Base-by-base conservation (phyloP, 2,888 invertebrate species). In the Platycnemis pennipes region DNA sequence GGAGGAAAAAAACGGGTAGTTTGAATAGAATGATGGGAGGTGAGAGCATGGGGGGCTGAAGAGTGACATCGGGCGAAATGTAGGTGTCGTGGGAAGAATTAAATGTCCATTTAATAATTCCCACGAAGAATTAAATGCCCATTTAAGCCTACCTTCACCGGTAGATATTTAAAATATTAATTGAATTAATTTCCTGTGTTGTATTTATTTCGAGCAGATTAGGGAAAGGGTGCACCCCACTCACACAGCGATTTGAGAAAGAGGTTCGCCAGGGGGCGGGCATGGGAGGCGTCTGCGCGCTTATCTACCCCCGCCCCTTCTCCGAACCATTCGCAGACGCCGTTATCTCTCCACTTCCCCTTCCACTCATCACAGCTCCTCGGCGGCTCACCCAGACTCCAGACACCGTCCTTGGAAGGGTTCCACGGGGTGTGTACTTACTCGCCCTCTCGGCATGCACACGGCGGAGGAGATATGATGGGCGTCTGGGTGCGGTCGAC, bases 361-460 rank as follows among this genome's bases (percentile, higher is more conserved):
- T 7, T 37, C 22, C 37, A 22, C 44, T 53, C 91, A 42, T 11
- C 91, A 37, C 37, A 2, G 42, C 91, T 22, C 53, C 56, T 22
- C 53, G 56, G 16, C 42, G 5, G 2, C 46, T 26, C 26, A 7
- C 45, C n/a, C 87, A 45, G 45, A n/a, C 46, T 46, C 87, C 8
- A 19, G 19, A 45, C 5, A 45, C n/a, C 87, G 87, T 89, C 91
- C 91, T 63, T 91, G 91, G 91, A 53, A 26, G 19, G 56, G 56
- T 91, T 91, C 91, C 63, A 91, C 42, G 37, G 56, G 63, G 63
- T 44, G 88, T 37, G 91, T 63, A 42, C 46, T 11, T 49, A 49
- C 19, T 22, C n/a, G 63, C 5, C 26, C 63, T 37, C 63, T 42
- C 37, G 63, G 91, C 42, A 91, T 63, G 63, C 63, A 91, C 53